phyloP scores from a whole-genome alignment of 2,888 invertebrate species.

The Tridacna crocea region DNA sequence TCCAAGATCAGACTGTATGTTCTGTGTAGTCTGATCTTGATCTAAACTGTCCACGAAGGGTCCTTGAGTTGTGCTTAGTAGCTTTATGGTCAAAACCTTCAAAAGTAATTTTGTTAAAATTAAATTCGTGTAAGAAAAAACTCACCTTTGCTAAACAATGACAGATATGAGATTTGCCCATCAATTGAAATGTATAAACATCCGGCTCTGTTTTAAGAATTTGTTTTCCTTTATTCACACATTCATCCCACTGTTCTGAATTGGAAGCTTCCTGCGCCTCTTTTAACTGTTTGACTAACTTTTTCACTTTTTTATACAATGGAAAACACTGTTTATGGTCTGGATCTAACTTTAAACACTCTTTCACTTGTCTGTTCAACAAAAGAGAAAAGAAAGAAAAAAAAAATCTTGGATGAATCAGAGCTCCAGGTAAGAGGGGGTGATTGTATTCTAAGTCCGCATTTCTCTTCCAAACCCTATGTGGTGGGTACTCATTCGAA shows the following conservation, averaged over 20 bases:
- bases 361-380: conserved; percentile 86
- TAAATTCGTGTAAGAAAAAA: background rate
- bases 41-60: too few species aligned
- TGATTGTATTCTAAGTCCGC: too few species aligned
- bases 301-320: conserved; percentile 97
- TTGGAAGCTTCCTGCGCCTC: conserved; percentile 84
- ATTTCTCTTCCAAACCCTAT: too few species aligned
- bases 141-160: conserved; percentile 87
- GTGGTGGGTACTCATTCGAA: too few species aligned
- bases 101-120: too few species aligned
- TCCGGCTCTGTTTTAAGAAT: conserved; percentile 89
- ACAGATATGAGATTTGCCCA: conserved; percentile 92
- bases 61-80: too few species aligned
- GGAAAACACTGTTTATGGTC: conserved; percentile 98
- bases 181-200: conserved; percentile 84
- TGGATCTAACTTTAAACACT: conserved; percentile 98
- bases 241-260: conserved; percentile 79
- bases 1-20: too few species aligned
- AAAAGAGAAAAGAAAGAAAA: background rate
- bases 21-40: too few species aligned
- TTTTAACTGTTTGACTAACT: conserved; percentile 90
- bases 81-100: too few species aligned
- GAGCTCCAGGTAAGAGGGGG: too few species aligned
- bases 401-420: background rate
- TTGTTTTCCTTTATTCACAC: conserved; percentile 87